phyloP scores from a whole-genome alignment of 30 jellyfish, hydroid and myxozoan genomes.

The Aurelia sp. region DNA sequence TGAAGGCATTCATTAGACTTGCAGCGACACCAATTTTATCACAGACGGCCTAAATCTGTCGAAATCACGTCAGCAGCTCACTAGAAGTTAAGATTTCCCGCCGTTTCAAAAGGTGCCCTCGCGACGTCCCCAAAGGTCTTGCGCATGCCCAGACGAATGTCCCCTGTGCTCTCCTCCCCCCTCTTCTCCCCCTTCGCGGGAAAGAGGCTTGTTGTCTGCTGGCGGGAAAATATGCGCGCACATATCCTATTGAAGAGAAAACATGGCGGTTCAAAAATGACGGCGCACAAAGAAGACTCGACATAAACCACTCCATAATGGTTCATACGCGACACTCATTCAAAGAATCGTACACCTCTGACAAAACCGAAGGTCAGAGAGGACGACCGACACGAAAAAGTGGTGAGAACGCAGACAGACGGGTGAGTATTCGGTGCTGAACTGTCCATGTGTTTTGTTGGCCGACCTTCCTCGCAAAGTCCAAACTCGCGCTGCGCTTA shows the following conservation, averaged over 20 bases:
- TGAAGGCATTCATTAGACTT: no score
- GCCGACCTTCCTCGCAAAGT: background rate
- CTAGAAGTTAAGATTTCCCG: no score
- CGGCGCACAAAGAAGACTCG: no score
- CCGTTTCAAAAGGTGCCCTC: no score
- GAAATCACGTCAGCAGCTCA: no score
- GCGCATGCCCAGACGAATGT: no score
- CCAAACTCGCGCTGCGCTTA: background rate
- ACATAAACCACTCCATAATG: slow-evolving; percentile 1
- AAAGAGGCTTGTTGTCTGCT: slow-evolving; percentile 19
- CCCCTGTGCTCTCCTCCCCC: no score
- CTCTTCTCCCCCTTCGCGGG: no score
- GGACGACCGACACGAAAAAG: background rate
- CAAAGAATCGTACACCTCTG: slow-evolving; percentile 18
- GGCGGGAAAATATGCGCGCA: slow-evolving; percentile 75
- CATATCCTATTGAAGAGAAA: slow-evolving; percentile 38
- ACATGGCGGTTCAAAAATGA: slow-evolving; percentile 49
- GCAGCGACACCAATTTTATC: no score
- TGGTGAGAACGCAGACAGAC: background rate
- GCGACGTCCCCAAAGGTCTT: no score
- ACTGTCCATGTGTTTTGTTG: background rate
- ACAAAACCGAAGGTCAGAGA: background rate
- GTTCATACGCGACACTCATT: slow-evolving; percentile 68
- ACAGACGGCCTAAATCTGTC: no score
- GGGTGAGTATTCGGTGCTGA: background rate